Evolutionary conservation across 2,113 vertebrate species (phyloP).

Genomic region (Ploceus nigricollis): DNA sequence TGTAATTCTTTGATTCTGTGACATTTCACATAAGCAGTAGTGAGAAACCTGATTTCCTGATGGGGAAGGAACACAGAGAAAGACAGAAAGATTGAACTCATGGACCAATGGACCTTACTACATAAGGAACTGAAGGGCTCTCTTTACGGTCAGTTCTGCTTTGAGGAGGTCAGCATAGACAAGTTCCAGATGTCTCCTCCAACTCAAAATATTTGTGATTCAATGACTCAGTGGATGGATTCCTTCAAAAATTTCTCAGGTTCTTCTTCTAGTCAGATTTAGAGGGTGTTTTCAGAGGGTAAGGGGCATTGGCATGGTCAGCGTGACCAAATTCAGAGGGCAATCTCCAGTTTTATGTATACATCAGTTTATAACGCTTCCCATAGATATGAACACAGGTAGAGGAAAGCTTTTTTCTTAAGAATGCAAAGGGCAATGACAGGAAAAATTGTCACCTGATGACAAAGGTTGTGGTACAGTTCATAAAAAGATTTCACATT

Average conservation of each 20-base stretch:
- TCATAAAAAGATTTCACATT: not conserved
- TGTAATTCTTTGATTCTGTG: not conserved
- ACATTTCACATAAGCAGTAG: not conserved
- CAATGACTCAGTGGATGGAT: not conserved
- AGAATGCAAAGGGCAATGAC: not conserved
- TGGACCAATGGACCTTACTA: not conserved
- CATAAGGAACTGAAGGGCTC: not conserved
- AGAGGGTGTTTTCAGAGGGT: not conserved
- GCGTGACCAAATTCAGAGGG: not conserved
- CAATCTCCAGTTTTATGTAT: not conserved
- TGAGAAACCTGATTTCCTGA: not conserved
- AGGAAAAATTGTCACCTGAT: not conserved
- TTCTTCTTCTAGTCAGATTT: not conserved
- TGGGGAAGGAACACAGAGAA: not conserved
- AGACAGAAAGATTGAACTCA: not conserved
- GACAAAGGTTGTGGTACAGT: not conserved
- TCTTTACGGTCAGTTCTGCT: not conserved
- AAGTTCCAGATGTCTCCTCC: not conserved
- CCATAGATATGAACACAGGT: not conserved
- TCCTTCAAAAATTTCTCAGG: not conserved
- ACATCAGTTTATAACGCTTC: not conserved
- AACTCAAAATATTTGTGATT: not conserved
- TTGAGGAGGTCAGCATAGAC: not conserved
- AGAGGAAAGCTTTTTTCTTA: not conserved
- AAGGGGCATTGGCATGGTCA: fast-evolving